A percentile compares a stretch with the other conserved stretches of the same genome.
phyloP scores from a whole-genome alignment of 2,888 invertebrate species.

The Erannis defoliaria region DNA sequence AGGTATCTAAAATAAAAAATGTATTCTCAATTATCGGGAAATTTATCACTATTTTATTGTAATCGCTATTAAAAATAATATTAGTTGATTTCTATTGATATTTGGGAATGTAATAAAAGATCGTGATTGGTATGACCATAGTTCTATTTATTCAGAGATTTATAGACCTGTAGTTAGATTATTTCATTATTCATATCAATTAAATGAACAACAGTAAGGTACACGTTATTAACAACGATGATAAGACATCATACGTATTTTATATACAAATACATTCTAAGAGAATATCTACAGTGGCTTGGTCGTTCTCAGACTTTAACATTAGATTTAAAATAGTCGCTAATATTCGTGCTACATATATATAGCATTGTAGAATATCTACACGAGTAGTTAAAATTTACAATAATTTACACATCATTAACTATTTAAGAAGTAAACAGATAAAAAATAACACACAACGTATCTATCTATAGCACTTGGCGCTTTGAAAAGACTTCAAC shows the following conservation, averaged over 20 bases:
- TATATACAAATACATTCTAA: constrained; percentile 77
- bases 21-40: no score
- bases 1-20: no score
- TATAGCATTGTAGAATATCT: constrained; percentile 53
- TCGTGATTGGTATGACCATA: constrained; percentile 56
- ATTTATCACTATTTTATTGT: no score
- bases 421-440: constrained; percentile 42
- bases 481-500: constrained; percentile 58
- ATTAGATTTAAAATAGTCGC: constrained; percentile 62
- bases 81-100: background rate
- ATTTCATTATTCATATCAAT: constrained; percentile 66
- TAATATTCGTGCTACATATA: constrained; percentile 62
- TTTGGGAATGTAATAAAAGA: constrained; percentile 56
- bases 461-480: constrained; percentile 34
- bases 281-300: constrained; percentile 78
- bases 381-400: constrained; percentile 41
- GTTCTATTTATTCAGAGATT: constrained; percentile 79
- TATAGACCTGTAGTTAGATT: constrained; percentile 69
- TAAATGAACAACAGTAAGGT: constrained; percentile 79
- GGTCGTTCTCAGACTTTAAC: constrained; percentile 85
- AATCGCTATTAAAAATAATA: no score
- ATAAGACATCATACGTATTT: constrained; percentile 66
- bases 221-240: constrained; percentile 71
- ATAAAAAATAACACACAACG: constrained; percentile 35
- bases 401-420: constrained; percentile 59